Percentiles rank a stretch among this genome's conserved stretches.
Conservation (phyloP, 2,797 vertebrate genomes). For the Acanthopagrus latus region DNA sequence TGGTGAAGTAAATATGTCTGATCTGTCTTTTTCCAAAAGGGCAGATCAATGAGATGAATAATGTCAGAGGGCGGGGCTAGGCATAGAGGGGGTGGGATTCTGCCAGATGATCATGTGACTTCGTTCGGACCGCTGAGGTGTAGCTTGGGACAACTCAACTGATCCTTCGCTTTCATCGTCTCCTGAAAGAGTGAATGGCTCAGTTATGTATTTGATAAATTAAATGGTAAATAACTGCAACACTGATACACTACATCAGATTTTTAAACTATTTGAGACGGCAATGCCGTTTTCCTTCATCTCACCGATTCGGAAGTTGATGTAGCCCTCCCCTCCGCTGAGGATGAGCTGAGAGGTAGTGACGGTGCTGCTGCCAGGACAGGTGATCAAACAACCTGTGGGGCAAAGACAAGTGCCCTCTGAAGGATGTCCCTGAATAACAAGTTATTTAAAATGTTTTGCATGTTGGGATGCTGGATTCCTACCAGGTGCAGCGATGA, state of each 20-base stretch:
- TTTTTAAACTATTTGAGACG: not conserved
- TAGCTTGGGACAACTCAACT: slow-evolving; percentile 71
- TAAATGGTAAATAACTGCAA: not conserved
- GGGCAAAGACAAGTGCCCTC: not conserved
- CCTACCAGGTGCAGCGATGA: slow-evolving; percentile 85
- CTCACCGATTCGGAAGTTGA: slow-evolving; percentile 90
- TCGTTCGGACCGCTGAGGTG: slow-evolving; percentile 86
- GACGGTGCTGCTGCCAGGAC: slow-evolving; percentile 64
- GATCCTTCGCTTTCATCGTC: slow-evolving; percentile 86
- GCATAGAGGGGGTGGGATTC: slow-evolving; percentile 68
- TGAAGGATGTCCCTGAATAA: not conserved
- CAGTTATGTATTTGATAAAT: slow-evolving; percentile 18
- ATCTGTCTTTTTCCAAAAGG: slow-evolving; percentile 18
- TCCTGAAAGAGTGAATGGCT: slow-evolving; percentile 70
- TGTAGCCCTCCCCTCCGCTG: slow-evolving; percentile 91
- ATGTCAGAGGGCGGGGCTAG: slow-evolving; percentile 81
- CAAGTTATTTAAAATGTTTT: not conserved
- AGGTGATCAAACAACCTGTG: slow-evolving; percentile 81
- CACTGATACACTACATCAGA: not conserved
- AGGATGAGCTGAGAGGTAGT: slow-evolving; percentile 84
- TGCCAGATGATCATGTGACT: slow-evolving; percentile 93
- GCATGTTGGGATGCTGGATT: not conserved
- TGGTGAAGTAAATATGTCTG: not conserved
- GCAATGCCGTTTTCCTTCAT: not conserved
- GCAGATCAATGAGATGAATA: not conserved